A percentile compares a stretch with the other conserved stretches of the same genome.
These are phyloP conservation scores for Luperina testacea DNA, from an alignment of 2,888 invertebrate species.

Conservation along the genomic window DNA sequence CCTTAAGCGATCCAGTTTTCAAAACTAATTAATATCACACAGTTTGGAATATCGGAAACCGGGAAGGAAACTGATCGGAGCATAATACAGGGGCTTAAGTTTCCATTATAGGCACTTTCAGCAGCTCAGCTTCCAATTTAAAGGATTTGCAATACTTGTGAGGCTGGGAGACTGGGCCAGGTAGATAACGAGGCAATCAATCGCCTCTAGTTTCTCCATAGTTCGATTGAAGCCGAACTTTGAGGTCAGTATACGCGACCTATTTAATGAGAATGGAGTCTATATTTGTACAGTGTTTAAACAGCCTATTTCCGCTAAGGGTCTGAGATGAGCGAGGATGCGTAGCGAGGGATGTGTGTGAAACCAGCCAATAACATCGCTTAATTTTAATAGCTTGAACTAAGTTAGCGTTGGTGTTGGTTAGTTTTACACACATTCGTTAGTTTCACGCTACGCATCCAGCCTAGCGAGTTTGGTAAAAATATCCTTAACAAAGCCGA, in stretches of 20 bases:
- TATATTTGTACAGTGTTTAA: slow-evolving; percentile 3
- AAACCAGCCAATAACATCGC: no score
- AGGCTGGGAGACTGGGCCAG: slow-evolving; percentile 37
- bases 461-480: not conserved
- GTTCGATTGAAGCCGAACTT: slow-evolving; percentile 48
- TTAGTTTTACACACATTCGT: no score
- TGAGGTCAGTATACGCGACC: slow-evolving; percentile 38
- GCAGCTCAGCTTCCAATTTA: slow-evolving; percentile 54
- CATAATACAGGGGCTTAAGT: slow-evolving; percentile 56
- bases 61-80: slow-evolving; percentile 36
- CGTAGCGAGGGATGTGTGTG: no score
- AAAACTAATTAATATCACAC: slow-evolving; percentile 56
- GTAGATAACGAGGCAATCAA: slow-evolving; percentile 56
- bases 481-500: not conserved
- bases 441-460: no score
- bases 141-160: slow-evolving; percentile 51
- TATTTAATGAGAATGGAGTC: slow-evolving; percentile 15
- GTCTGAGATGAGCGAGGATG: no score
- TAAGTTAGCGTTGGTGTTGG: no score
- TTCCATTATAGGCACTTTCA: slow-evolving; percentile 57
- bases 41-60: slow-evolving; percentile 38
- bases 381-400: no score
- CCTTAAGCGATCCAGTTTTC: slow-evolving; percentile 20
- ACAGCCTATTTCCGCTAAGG: not conserved
- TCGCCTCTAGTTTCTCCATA: slow-evolving; percentile 28